Evolutionary conservation across 1,140 invertebrate species (phyloP).

Genomic region (Wiebesia pumilae): DNA sequence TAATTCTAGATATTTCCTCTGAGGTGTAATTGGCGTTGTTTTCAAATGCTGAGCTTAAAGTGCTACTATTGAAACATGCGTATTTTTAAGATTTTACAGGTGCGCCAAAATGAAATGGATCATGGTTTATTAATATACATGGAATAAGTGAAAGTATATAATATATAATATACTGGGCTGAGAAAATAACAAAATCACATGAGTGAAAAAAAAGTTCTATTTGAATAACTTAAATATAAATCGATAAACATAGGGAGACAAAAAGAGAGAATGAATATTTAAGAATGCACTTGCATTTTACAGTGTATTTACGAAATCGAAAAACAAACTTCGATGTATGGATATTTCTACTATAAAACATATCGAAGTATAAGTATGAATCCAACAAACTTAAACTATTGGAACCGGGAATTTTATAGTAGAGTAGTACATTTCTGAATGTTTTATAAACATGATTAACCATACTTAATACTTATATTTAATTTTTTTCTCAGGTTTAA

Average conservation of each 20-base stretch:
- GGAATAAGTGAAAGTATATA: background rate
- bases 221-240: background rate
- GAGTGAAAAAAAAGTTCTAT: slow-evolving; percentile 38
- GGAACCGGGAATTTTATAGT: background rate
- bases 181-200: background rate
- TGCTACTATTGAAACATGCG: no score
- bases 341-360: background rate
- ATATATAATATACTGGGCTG: no score
- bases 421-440: background rate
- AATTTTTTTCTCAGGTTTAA: background rate
- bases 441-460: no score
- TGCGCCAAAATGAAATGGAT: background rate
- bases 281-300: background rate
- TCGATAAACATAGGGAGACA: no score
- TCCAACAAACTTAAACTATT: background rate
- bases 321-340: background rate
- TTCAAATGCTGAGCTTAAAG: no score
- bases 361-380: background rate
- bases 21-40: no score
- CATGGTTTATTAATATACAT: background rate
- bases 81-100: background rate
- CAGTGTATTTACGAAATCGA: slow-evolving; percentile 18
- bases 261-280: background rate
- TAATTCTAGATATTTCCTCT: background rate
- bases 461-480: background rate